These are phyloP conservation scores for Habropoda laboriosa DNA, from an alignment of 1,140 invertebrate genomes.

Conservation along the genomic window DNA sequence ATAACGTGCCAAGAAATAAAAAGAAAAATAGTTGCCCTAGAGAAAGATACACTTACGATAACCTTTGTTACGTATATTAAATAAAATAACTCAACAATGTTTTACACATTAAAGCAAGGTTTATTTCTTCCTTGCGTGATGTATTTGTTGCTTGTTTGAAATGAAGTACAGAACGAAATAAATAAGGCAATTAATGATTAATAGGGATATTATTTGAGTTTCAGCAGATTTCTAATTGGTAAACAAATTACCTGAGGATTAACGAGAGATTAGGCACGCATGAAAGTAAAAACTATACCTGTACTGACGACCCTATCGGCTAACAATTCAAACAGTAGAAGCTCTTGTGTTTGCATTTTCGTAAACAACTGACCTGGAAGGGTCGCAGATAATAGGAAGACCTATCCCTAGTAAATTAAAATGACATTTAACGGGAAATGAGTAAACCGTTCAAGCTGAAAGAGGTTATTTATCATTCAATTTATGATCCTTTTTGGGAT, in stretches of 20 bases:
- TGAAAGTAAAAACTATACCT: slow-evolving; percentile 11
- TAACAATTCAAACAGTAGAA: background rate
- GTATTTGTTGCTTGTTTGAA: background rate
- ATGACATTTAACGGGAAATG: background rate
- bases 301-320: background rate
- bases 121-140: background rate
- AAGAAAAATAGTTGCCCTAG: background rate
- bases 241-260: slow-evolving; percentile 17
- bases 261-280: background rate
- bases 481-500: background rate
- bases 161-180: background rate
- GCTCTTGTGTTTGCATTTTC: background rate
- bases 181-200: background rate
- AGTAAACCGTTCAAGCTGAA: background rate
- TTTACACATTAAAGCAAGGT: background rate
- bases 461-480: background rate
- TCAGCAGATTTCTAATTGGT: background rate
- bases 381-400: background rate
- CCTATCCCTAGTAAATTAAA: background rate
- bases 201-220: too few species aligned
- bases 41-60: background rate
- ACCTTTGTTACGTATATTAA: background rate
- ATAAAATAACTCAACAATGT: background rate
- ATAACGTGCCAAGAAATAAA: background rate
- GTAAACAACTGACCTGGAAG: background rate